Conservation (phyloP, 1,140 invertebrate species). For the Atta colombica region DNA sequence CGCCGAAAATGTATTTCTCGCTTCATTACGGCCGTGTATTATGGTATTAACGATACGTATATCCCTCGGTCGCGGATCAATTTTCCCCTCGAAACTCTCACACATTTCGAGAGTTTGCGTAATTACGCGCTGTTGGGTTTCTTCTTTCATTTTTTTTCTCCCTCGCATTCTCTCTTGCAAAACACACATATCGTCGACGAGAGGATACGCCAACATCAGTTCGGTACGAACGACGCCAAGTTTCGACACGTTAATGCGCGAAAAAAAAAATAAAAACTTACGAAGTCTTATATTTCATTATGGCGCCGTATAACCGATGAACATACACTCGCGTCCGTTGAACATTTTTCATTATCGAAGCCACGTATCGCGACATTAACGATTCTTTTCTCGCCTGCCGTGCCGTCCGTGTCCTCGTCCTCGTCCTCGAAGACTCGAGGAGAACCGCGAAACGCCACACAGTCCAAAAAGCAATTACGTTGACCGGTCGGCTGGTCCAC, state of each 20-base stretch:
- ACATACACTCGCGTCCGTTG: constrained; percentile 43
- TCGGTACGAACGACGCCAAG: neutral
- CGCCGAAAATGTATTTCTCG: constrained; percentile 72
- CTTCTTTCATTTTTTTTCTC: constrained; percentile 22
- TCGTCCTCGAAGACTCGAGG: constrained; percentile 13
- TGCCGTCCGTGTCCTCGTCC: constrained; percentile 56
- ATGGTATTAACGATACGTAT: constrained; percentile 72
- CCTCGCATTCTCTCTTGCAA: constrained; percentile 24
- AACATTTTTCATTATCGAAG: constrained; percentile 72
- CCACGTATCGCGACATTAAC: constrained; percentile 73
- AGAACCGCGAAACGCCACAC: constrained; percentile 74
- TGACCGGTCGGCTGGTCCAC: constrained; percentile 63
- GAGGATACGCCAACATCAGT: neutral
- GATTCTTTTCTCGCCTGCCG: constrained; percentile 47
- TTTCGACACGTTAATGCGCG: constrained; percentile 30
- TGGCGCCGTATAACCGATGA: constrained; percentile 20
- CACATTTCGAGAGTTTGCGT: constrained; percentile 47
- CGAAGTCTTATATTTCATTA: constrained; percentile 45
- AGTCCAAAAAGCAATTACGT: constrained; percentile 76
- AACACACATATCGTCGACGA: constrained; percentile 1
- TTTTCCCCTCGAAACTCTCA: constrained; percentile 39
- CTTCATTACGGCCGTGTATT: constrained; percentile 72
- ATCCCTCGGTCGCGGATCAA: constrained; percentile 49
- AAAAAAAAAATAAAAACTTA: neutral
- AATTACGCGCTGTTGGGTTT: constrained; percentile 35